These are phyloP conservation scores for Apamea monoglypha DNA, from an alignment of 2,888 invertebrate genomes.

Conservation along the genomic window DNA sequence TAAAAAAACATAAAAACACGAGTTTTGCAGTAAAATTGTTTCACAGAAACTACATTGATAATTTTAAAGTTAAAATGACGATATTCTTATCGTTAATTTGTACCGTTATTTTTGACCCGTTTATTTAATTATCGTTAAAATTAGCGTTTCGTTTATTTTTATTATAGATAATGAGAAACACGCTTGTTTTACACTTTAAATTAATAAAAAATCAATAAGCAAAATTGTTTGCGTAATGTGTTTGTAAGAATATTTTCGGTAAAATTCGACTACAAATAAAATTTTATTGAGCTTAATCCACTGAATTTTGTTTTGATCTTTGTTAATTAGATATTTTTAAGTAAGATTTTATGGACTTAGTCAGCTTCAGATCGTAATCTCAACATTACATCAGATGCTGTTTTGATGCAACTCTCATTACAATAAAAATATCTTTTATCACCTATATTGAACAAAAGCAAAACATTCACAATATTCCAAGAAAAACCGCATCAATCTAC, in stretches of 20 bases:
- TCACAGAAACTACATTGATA: slow-evolving; percentile 3
- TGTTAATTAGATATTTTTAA: slow-evolving; percentile 22
- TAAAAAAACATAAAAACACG: slow-evolving; percentile 24
- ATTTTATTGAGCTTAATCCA: slow-evolving; percentile 13
- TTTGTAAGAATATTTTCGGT: neutral
- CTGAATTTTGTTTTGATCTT: neutral
- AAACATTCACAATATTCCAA: neutral
- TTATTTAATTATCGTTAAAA: slow-evolving; percentile 52
- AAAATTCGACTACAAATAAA: neutral
- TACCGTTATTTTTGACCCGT: slow-evolving; percentile 49
- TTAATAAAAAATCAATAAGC: slow-evolving; percentile 21
- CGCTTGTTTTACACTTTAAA: slow-evolving; percentile 24
- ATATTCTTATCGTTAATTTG: slow-evolving; percentile 12
- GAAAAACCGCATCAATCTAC: neutral
- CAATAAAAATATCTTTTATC: neutral
- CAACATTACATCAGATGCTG: neutral
- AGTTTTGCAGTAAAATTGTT: slow-evolving; percentile 12
- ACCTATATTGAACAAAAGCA: neutral
- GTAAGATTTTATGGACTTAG: slow-evolving; percentile 3
- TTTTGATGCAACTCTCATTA: slow-evolving; percentile 22
- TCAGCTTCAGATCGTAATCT: neutral
- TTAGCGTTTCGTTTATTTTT: slow-evolving; percentile 22
- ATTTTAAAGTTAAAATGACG: slow-evolving; percentile 20
- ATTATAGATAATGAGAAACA: slow-evolving; percentile 22
- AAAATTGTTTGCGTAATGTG: slow-evolving; percentile 31